Base-by-base conservation (phyloP, 2,113 vertebrate species). In the Gasterosteus nipponicus region DNA sequence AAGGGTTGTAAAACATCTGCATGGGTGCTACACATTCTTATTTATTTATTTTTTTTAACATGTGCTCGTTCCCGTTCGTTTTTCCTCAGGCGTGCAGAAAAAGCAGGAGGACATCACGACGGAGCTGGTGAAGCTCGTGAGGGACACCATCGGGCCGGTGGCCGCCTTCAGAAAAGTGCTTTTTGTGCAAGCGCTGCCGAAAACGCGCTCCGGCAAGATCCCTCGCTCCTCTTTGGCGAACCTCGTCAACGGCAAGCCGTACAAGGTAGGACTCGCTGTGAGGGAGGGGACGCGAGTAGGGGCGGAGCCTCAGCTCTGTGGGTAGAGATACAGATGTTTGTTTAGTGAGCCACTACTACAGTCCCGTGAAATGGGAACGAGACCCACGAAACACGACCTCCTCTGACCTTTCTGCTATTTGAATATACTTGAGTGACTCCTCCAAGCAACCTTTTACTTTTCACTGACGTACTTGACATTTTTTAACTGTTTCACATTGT, bases 201-300 rank as follows among this genome's bases (percentile, higher is more conserved):
- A 98, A 93, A 99, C 98, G 0, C 96, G 98, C 56, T 99, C 98
- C 0, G 98, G 98, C 60, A 99, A 99, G 92, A 97, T 97, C 49
- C 98, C 98, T 1, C 95, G 97, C 26, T 96, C 97, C 1, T 75
- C 95, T 64, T 92, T 99, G 3, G 94, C 96, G 58, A 94, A 93
- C 7, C 92, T 99, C 7, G 91, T 98, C 79, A 99, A 97, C 79
- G 88, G 94, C 14, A 98, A 96, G 29, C 95, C 97, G 0, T 99
- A 96, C 72, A 94, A 96, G 93, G 98, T 97, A 87, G 0, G 31
- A 62, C 19, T 9, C 53, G 7, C 22, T 4, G 16, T 7, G 7
- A 49, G 46, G 16, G 16, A 15, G 14, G 6, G 44, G 18, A 18
- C 3, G 18, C 8, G 49, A n/a, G 19, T n/a, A 4, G 49, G 49